Evolutionary conservation across 2,888 invertebrate genomes (phyloP), one percentile per base, ranked within the genome.

Genomic region (Sinopyrophorus schimmeli): DNA sequence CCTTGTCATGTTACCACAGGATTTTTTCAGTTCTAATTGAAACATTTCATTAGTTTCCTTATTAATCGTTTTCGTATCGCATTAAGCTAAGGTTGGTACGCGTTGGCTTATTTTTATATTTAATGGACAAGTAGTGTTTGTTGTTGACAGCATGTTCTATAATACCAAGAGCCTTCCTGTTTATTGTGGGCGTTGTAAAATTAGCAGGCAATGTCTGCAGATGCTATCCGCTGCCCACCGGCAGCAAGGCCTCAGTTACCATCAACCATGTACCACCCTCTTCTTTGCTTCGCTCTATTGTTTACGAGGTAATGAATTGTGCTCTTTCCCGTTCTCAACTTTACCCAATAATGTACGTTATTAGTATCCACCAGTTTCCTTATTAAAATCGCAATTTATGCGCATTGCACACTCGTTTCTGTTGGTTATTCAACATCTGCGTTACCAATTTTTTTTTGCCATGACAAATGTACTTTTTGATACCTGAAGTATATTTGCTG

Each of bases 161-260:
- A 49, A 43, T 34, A 40, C 35, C 23, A 30, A 47, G 39, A 40
- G 41, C 34, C 40, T 49, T 49, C 43, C 43, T 43, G 43, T 28
- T 27, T 17, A 15, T 44, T 26, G 49, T 49, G 43, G 52, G 53
- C 50, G 58, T 55, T 43, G 48, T 58, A 54, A 58, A 58, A 58
- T 58, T 58, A 58, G 55, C 55, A 42, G 43, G 50, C 47, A 48
- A 48, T 49, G 54, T 54, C 52, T 52, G 55, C 52, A 54, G 58
- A 58, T 58, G 49, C 49, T 58, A 58, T 58, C 58, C 58, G 52
- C 53, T 54, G 51, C 55, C 58, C 55, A 55, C 54, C 55, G 54
- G 58, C 55, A 52, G 54, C 51, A 49, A 27, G 43, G 38, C 49
- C 38, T 49, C 31, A 49, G 49, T 44, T 49, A 44, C 49, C 43